phyloP scores from a whole-genome alignment of 2,888 invertebrate genomes.

The Oxyscelio sp. region DNA sequence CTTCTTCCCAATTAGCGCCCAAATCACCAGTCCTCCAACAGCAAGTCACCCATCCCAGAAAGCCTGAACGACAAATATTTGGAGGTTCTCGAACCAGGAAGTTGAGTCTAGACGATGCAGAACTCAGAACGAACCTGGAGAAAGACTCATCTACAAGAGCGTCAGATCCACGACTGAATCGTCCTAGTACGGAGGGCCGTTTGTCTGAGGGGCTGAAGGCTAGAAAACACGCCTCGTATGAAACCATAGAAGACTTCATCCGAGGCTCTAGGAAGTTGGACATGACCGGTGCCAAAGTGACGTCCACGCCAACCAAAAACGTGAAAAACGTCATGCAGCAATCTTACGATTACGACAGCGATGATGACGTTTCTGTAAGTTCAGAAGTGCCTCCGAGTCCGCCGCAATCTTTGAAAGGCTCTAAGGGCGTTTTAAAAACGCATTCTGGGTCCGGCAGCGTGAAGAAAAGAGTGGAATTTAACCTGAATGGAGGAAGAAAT shows the following conservation, averaged over 20 bases:
- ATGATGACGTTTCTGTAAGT: conserved; percentile 65
- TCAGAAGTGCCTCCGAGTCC: conserved; percentile 71
- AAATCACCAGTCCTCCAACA: conserved; percentile 51
- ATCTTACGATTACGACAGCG: conserved; percentile 69
- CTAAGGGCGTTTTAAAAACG: conserved; percentile 90
- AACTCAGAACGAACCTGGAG: conserved; percentile 46
- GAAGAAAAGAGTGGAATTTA: conserved; percentile 91
- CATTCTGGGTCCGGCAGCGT: conserved; percentile 90
- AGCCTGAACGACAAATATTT: conserved; percentile 62
- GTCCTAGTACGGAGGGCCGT: conserved; percentile 7
- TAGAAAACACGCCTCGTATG: conserved; percentile 75
- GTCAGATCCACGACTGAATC: conserved; percentile 43
- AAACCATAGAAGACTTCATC: conserved; percentile 80
- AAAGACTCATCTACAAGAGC: conserved; percentile 47
- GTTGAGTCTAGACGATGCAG: conserved; percentile 75
- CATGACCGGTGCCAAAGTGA: conserved; percentile 65
- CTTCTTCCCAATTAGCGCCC: too few relatives aligned
- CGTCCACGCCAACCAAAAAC: conserved; percentile 78
- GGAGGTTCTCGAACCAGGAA: conserved; percentile 77
- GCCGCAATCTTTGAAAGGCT: conserved; percentile 81
- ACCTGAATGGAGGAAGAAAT: conserved; percentile 88
- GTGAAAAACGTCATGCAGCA: conserved; percentile 71
- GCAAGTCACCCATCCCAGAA: conserved; percentile 65
- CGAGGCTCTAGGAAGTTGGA: conserved; percentile 57
- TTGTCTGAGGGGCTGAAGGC: conserved; percentile 25